Evolutionary conservation across 2,888 invertebrate genomes (phyloP), one percentile per base, ranked within the genome.

Genomic region (Drosophila kambysellisi): DNA sequence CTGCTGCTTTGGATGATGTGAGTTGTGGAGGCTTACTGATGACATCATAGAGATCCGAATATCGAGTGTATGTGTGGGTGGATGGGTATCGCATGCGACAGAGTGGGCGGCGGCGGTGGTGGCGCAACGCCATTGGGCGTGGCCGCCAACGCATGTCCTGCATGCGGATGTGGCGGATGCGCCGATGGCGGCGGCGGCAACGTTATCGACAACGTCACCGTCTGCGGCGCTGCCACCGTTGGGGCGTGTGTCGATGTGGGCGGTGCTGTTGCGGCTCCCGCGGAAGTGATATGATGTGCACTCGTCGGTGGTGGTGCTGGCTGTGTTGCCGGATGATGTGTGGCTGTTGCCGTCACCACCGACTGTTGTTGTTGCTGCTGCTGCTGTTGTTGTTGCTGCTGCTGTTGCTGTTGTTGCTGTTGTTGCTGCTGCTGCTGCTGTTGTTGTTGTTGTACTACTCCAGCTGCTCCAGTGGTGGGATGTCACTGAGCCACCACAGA

Each of bases 41-140:
- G 92, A 91, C 92, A 93, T 93, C 93, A 93, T 92, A 93, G 93
- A 93, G 93, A 93, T 93, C 93, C 93, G 91, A 93, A 93, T 91
- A 93, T 93, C 91, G 93, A 93, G 92, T 93, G 93, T 91, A 92
- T 92, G 81, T 92, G 92, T 74, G 92, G 92, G 89, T 92, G 92
- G 87, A 92, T 91, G 82, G 92, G 92, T 88, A 92, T 92, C 66
- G 92, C 92, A 74, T 92, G 92, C 66, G 92, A 92, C 70, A 92
- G 79, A 70, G 92, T 87, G 54, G 91, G 85, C 61, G 91, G 86
- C 61, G 91, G 91, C 39, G 89, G 89, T 58, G 91, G 82, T 48
- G 87, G 84, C 60, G 84, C 81, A 41, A 75, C 78, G 65, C 89
- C 85, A 53, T 86, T 90, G 72, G 75, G 82, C 53, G 76, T 77